Conservation (phyloP, 2,888 invertebrate species). For the Nomada goodeniana region DNA sequence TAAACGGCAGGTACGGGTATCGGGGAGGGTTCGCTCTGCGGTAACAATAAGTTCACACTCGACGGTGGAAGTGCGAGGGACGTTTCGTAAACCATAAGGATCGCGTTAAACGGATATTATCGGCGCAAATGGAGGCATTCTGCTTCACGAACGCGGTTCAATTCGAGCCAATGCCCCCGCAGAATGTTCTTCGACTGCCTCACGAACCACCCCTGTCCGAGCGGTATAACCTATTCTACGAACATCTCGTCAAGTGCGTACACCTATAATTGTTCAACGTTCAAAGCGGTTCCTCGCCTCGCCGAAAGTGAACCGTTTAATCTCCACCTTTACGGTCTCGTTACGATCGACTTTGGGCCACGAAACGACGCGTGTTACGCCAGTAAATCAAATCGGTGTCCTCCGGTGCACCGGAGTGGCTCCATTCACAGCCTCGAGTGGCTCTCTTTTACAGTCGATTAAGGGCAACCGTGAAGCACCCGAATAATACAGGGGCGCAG, state of each 20-base stretch:
- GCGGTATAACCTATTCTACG: too few relatives aligned
- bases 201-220: too few relatives aligned
- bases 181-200: too few relatives aligned
- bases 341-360: slow-evolving; percentile 11
- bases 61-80: too few relatives aligned
- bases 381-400: slow-evolving; percentile 56
- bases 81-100: too few relatives aligned
- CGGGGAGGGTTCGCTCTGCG: too few relatives aligned
- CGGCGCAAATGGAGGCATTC: background rate
- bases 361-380: slow-evolving; percentile 12
- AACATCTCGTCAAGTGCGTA: background rate
- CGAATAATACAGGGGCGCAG: slow-evolving; percentile 49
- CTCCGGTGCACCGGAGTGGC: slow-evolving; percentile 45
- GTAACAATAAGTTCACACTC: too few relatives aligned
- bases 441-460: slow-evolving; percentile 62
- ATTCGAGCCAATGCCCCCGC: too few relatives aligned
- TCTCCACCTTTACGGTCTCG: slow-evolving; percentile 25
- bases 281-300: background rate
- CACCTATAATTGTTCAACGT: background rate
- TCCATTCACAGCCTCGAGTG: slow-evolving; percentile 54
- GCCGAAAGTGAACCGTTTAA: background rate
- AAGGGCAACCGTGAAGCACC: slow-evolving; percentile 31
- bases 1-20: too few relatives aligned
- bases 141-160: too few relatives aligned
- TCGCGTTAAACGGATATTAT: background rate